Evolutionary conservation across 2,888 invertebrate genomes (phyloP), one percentile per base, ranked within the genome.

Genomic region (Gordius sp.): DNA sequence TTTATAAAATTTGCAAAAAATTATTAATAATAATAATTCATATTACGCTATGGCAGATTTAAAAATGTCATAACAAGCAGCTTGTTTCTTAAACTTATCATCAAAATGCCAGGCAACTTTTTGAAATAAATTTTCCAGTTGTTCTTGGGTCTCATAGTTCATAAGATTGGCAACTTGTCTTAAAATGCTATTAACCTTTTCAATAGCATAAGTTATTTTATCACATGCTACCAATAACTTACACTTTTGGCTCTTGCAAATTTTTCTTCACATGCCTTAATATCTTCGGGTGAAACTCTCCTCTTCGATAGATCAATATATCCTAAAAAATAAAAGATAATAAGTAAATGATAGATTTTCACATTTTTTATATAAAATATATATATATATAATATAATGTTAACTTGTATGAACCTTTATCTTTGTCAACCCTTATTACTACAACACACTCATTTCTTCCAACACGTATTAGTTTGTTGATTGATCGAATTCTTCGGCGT

Each of bases 301-400:
- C 97, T 78, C 73, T 99, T 99, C 61, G 93, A 97, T 64, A 99
- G 76, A 77, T 99, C 97, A 69, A 99, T 99, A 70, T 99, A 99
- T 66, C 84, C 83, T 83, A 68, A 2, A 69, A 66, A 56, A 56
- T 56, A 59, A 58, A 55, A 60, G 28, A 41, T 33, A 25, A 23
- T 52, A 39, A 39, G 8, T 39, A 39, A 39, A 39, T 13, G 8
- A 13, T 39, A n/a, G n/a, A 39, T n/a, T n/a, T n/a, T n/a, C n/a
- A n/a, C n/a, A n/a, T n/a, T n/a, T n/a, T n/a, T n/a, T n/a, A n/a
- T n/a, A n/a, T n/a, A n/a, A 57, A 4, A 16, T 20, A 24, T 59
- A 59, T 20, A 25, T 28, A 8, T 20, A 28, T 18, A 2, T 27
- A 58, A 28, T 18, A 8, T n/a, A 27, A 57, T 2, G 23, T 23